Conservation (phyloP, 92 coral and sea anemone species). For the Galaxea fascicularis region DNA sequence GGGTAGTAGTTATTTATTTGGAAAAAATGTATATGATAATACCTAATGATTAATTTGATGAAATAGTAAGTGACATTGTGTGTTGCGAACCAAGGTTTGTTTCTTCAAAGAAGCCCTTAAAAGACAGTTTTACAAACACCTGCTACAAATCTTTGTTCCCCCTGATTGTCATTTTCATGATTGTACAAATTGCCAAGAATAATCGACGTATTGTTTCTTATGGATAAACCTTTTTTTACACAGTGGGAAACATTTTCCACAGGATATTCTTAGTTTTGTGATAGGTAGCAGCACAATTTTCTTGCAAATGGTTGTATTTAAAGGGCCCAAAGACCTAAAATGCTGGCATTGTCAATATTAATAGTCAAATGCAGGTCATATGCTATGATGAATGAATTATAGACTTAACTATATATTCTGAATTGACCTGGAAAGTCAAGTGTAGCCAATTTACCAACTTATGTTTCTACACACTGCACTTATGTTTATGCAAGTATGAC, state of each 20-base stretch:
- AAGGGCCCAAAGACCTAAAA: conserved; percentile 14
- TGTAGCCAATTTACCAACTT: conserved; percentile 2
- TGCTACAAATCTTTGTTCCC: background rate
- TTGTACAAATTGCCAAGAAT: background rate
- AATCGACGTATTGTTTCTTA: background rate
- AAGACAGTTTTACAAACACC: background rate
- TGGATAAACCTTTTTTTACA: background rate
- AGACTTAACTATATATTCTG: conserved; percentile 2
- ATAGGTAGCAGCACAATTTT: background rate
- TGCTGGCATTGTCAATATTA: conserved; percentile 40
- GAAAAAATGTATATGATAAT: background rate
- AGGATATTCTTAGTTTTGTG: conserved; percentile 5
- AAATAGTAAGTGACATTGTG: background rate
- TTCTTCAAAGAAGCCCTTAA: background rate
- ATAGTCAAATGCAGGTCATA: conserved; percentile 27
- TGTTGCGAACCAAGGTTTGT: background rate
- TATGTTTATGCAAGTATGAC: background rate
- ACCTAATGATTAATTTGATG: background rate
- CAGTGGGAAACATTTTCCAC: background rate
- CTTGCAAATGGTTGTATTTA: conserved; percentile 17
- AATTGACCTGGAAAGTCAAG: conserved; percentile 17
- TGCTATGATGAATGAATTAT: background rate
- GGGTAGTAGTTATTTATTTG: background rate
- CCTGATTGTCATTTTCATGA: background rate
- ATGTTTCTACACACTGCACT: conserved; percentile 9